Evolutionary conservation across 2,888 invertebrate species (phyloP), one percentile per base, ranked within the genome.

Genomic region (Epinotia brunnichana): DNA sequence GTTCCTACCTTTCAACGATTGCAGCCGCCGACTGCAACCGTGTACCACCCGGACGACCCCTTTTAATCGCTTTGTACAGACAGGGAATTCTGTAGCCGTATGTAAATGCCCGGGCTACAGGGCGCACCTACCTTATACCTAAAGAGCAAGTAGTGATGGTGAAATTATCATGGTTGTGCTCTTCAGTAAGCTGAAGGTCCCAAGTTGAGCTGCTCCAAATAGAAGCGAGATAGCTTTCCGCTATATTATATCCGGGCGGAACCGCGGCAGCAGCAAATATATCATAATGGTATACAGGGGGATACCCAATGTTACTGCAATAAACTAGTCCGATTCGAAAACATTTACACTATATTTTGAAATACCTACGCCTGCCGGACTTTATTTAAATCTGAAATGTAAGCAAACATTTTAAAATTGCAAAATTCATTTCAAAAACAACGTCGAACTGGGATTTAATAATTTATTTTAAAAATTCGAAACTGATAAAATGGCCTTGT

Each of bases 381-480:
- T 1, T 3, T 41, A 57, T 64, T 64, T 70, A 24, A 70, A 59
- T 48, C 10, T 21, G 48, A 56, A 60, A 53, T 41, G 41, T 39
- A 60, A 35, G 66, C 53, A 60, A 53, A 59, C 66, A 60, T 67
- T 59, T 59, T 24, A 24, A 29, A 54, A 60, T 29, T 41, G 24
- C 29, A 17, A 39, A 70, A 66, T 66, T 62, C 62, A 67, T 67
- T 68, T 56, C 35, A 44, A 56, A 72, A 72, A 61, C 61, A 61
- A n/a, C 19, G 67, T n/a, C 29, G 19, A 13, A 56, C 51, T 19
- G 13, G 60, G 61, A 72, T 72, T 67, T 72, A 72, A 68, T 72
- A 72, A 72, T 72, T 72, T 72, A 67, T 72, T 72, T 70, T 35
- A 51, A 68, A 66, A 68, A 62, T 72, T 72, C 67, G 67, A 67